These are phyloP conservation scores for Argynnis bischoffii DNA, from an alignment of 2,888 invertebrate species.

Conservation along the genomic window DNA sequence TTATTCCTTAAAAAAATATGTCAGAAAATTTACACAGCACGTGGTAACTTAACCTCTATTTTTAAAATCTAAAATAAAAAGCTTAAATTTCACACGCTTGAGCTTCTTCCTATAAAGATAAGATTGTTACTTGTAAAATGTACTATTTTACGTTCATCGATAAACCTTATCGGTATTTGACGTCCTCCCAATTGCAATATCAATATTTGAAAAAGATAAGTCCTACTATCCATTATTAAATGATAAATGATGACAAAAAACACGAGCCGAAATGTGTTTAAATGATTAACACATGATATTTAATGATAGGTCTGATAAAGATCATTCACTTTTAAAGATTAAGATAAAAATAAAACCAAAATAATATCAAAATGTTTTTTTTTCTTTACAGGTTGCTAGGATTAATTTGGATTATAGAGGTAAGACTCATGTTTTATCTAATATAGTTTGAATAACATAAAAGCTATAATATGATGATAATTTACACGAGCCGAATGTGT, in stretches of 20 bases:
- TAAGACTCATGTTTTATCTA: background rate
- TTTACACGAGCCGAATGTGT: conserved; percentile 72
- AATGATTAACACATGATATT: conserved; percentile 53
- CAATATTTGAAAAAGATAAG: conserved; percentile 19
- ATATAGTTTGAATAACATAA: conserved; percentile 25
- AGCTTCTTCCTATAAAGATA: background rate
- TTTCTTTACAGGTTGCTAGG: conserved; percentile 4
- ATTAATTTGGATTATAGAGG: background rate
- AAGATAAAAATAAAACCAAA: background rate
- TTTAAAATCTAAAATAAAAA: background rate
- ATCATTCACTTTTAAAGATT: background rate
- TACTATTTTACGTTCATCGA: background rate
- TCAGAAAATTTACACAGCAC: background rate
- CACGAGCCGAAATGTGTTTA: conserved; percentile 75
- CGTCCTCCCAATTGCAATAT: conserved; percentile 2
- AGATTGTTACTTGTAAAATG: background rate
- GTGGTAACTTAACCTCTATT: conserved; percentile 10
- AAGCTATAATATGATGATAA: conserved; percentile 57
- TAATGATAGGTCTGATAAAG: conserved; percentile 33
- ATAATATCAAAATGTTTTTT: background rate
- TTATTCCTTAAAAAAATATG: no score
- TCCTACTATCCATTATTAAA: conserved; percentile 3
- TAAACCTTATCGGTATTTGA: conserved; percentile 6
- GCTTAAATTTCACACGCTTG: background rate
- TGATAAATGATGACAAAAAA: conserved; percentile 61